phyloP scores from a whole-genome alignment of 2,888 invertebrate genomes.

The Xylota segnis region DNA sequence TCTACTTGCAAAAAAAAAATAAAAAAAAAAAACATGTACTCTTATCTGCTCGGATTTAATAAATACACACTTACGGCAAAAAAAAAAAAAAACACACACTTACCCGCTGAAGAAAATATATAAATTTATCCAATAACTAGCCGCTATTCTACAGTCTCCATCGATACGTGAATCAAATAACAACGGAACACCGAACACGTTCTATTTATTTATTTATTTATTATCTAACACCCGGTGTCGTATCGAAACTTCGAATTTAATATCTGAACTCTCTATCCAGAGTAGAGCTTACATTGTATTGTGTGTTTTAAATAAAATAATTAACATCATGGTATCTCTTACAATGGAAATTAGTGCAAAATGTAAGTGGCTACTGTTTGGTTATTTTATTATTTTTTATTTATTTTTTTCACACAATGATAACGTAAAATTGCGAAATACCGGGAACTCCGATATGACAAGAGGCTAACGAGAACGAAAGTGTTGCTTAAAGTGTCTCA shows the following conservation, averaged over 20 bases:
- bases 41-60: constrained; percentile 59
- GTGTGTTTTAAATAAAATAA: neutral
- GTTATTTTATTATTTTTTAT: too few species aligned
- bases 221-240: constrained; percentile 2
- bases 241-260: constrained; percentile 6
- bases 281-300: neutral
- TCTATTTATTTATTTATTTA: constrained; percentile 9
- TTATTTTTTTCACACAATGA: neutral
- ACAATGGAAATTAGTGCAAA: constrained; percentile 31
- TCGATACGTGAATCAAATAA: constrained; percentile 70
- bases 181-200: constrained; percentile 16
- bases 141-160: constrained; percentile 40
- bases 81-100: constrained; percentile 19
- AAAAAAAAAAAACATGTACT: too few species aligned
- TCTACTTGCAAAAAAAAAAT: too few species aligned
- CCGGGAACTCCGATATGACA: neutral
- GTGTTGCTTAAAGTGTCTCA: neutral
- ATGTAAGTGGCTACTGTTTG: constrained; percentile 50
- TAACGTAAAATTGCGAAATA: constrained; percentile 51
- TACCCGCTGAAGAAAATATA: constrained; percentile 39
- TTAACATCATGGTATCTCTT: constrained; percentile 19
- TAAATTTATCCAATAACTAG: constrained; percentile 59
- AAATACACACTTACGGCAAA: constrained; percentile 48
- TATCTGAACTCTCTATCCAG: neutral
- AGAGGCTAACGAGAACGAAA: neutral